Evolutionary conservation across 2,113 vertebrate genomes (phyloP).

Genomic region (Melospiza melodia): DNA sequence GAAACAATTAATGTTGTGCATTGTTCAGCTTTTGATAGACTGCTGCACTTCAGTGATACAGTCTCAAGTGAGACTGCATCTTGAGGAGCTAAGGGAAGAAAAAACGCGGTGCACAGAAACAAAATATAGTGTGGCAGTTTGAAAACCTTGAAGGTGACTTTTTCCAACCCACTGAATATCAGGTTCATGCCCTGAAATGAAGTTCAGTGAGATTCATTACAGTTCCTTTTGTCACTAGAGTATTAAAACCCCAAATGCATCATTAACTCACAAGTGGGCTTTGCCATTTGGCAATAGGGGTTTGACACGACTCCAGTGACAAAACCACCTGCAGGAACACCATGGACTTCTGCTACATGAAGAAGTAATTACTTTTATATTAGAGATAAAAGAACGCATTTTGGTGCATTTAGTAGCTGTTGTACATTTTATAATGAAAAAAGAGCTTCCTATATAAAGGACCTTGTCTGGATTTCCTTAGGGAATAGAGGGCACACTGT

Average conservation of each 20-base stretch:
- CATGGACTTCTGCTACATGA: conserved; percentile 26
- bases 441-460: not conserved
- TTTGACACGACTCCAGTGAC: conserved; percentile 44
- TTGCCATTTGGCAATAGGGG: conserved; percentile 54
- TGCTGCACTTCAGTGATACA: not conserved
- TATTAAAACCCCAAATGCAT: conserved; percentile 71
- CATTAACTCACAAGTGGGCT: conserved; percentile 72
- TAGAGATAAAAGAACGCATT: conserved; percentile 53
- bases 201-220: conserved; percentile 68
- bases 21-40: conserved; percentile 10
- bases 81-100: not conserved
- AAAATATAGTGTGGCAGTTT: conserved; percentile 11
- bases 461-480: not conserved
- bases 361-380: conserved; percentile 42
- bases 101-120: not conserved
- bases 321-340: conserved; percentile 53
- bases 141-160: conserved; percentile 73
- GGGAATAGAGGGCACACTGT: not conserved
- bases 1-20: not conserved
- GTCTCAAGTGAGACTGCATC: not conserved
- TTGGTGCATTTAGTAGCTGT: conserved; percentile 22
- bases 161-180: conserved; percentile 67
- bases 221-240: conserved; percentile 56
- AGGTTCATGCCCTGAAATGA: conserved; percentile 69
- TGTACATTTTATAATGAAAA: conserved; percentile 12